A percentile compares a stretch with the other conserved stretches of the same genome.
phyloP scores from a whole-genome alignment of 2,888 invertebrate genomes.

The Imbricaverruca yamaguchii region DNA sequence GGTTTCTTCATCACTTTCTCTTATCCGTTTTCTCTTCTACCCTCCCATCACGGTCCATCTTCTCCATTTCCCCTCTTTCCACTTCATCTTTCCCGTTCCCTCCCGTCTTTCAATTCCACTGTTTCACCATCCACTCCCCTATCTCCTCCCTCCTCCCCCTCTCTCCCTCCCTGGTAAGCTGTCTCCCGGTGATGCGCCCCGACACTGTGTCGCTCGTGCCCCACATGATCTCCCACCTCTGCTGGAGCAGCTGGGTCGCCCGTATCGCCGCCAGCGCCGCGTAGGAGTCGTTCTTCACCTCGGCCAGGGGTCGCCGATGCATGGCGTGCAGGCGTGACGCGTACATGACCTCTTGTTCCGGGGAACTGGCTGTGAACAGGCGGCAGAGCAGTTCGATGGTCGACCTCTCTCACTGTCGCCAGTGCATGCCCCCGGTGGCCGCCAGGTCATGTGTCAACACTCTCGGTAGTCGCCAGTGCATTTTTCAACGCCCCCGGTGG shows the following conservation, averaged over 20 bases:
- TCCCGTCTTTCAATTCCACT: too few relatives aligned
- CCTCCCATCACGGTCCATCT: not conserved
- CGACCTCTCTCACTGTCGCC: too few relatives aligned
- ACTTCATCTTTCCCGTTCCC: too few relatives aligned
- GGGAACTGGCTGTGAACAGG: too few relatives aligned
- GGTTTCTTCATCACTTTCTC: not conserved
- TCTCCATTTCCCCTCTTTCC: not conserved
- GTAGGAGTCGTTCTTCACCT: constrained; percentile 19
- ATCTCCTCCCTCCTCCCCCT: not conserved
- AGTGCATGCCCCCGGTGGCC: too few relatives aligned
- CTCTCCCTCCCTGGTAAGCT: too few relatives aligned
- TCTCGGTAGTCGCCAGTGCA: too few relatives aligned
- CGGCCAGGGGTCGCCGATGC: constrained; percentile 25
- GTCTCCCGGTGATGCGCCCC: too few relatives aligned
- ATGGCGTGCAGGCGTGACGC: constrained; percentile 23
- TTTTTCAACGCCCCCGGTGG: too few relatives aligned
- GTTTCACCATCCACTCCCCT: not conserved
- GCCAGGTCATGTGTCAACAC: too few relatives aligned
- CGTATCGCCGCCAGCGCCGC: not conserved
- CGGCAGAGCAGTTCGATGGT: too few relatives aligned
- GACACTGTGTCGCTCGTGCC: too few relatives aligned
- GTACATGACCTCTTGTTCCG: not conserved
- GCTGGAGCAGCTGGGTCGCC: constrained; percentile 1
- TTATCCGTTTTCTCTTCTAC: constrained; percentile 9
- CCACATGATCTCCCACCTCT: not conserved